Evolutionary conservation across 2,113 vertebrate species (phyloP), one percentile per base, ranked within the genome.

Genomic region (Chaetodon auriga): DNA sequence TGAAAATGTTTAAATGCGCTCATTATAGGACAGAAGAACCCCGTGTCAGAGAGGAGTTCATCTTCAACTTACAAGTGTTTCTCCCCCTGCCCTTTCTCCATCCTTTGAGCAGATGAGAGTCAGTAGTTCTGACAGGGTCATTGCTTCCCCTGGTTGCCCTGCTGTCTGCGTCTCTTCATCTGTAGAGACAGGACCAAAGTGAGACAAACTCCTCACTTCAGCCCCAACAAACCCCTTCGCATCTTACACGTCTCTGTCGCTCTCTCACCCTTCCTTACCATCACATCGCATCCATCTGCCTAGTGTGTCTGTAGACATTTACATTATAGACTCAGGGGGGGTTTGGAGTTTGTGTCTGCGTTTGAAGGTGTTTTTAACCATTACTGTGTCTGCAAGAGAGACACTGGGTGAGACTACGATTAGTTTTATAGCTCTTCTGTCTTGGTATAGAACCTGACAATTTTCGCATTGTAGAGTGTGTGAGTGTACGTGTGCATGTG

Each of bases 91-190:
- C 48, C 14, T 43, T 35, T 36, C 70, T 41, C 57, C 23, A 3
- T 45, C 25, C 43, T 72, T 58, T 51, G 45, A 66, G 48, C 2
- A 54, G 55, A 62, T 70, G 83, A 85, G 68, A 43, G 71, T 81
- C n/a, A 88, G 77, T 57, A 64, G 45, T 86, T 86, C 66, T 91
- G 93, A 93, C 92, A 88, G 87, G 68, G 79, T 68, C 80, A 23
- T 83, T 86, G 85, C 79, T 66, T 75, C 64, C 61, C 38, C 79
- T 57, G 54, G 75, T 72, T 41, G 68, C 68, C 62, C 49, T 16
- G 64, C 57, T 43, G 61, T 73, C 81, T 82, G 69, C 48, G 57
- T 71, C 48, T 14, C 86, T 71, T 76, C 68, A 89, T 89, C 74
- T 23, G 70, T 12, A 80, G 80, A 75, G 83, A 89, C 83, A 57